Base-by-base conservation (phyloP, 2,888 invertebrate species). In the Baccha elongata region DNA sequence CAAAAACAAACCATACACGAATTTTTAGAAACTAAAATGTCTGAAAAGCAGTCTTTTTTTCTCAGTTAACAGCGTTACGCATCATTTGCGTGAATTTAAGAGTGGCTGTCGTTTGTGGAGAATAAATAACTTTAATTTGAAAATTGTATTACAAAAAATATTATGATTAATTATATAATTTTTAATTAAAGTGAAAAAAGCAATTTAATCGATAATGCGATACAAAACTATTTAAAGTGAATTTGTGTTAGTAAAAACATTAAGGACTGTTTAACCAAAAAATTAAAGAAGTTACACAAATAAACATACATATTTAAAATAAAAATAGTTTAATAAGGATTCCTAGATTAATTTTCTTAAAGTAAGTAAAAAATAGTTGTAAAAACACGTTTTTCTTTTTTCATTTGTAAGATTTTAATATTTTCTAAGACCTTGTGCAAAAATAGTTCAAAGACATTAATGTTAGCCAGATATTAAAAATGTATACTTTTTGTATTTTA, bases 21-120 rank as follows among this genome's bases (percentile, higher is more conserved):
- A 32, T 46, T 40, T 68, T 78, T 64, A 48, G 62, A 69, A 55
- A 23, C 26, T 15, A 64, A 35, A n/a, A n/a, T n/a, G n/a, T 26
- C 8, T 15, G 29, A 52, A 37, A 52, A 17, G 2, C 35, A 32
- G 32, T 52, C 13, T 44, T 35, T 60, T 44, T 67, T 53, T 46
- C 62, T 69, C 64, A 58, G 68, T 64, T 74, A 64, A 35, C 53
- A 64, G 68, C 46, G 79, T 69, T 62, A 68, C 62, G 79, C 62
- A 74, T 69, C 79, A 74, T 80, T 62, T 35, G 53, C 62, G 68
- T 48, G 64, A 64, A 68, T 21, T 52, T 23, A 48, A 48, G 46
- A 60, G 46, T 23, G 58, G 58, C 40, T 58, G 40, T 58, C 58
- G 58, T 40, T 58, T 58, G 58, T 58, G 11, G 37, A 58, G 40